Evolutionary conservation across 2,113 vertebrate species (phyloP).

Genomic region (Amphilophus citrinellus): DNA sequence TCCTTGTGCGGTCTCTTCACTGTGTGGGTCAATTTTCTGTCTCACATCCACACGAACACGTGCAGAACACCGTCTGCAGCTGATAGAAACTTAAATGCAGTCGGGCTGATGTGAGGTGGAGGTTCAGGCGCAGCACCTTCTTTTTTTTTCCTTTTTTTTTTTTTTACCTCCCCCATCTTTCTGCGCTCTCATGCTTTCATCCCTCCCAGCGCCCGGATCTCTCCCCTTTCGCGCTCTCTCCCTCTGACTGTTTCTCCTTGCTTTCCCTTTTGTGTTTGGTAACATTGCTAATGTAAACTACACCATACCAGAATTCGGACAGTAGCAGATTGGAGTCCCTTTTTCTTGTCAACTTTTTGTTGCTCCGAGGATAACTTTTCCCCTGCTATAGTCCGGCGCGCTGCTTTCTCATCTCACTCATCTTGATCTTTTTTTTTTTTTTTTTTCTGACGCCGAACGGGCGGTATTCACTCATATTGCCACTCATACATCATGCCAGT

Average conservation of each 20-base stretch:
- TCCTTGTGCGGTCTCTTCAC: slow-evolving; percentile 68
- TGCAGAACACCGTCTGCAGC: slow-evolving; percentile 62
- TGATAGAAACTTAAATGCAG: slow-evolving; percentile 75
- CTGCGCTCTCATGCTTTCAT: slow-evolving; percentile 39
- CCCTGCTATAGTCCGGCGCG: slow-evolving; percentile 18
- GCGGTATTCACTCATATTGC: slow-evolving; percentile 13
- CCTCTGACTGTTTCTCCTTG: slow-evolving; percentile 13
- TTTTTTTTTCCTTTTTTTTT: slow-evolving; percentile 27
- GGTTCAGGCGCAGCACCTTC: slow-evolving; percentile 57
- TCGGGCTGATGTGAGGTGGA: slow-evolving; percentile 65
- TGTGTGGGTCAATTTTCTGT: slow-evolving; percentile 73
- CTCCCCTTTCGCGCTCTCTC: slow-evolving; percentile 32
- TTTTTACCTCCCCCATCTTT: slow-evolving; percentile 12
- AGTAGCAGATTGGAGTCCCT: slow-evolving; percentile 21
- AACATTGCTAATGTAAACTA: slow-evolving; percentile 31
- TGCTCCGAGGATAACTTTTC: slow-evolving; percentile 71
- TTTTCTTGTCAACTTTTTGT: slow-evolving; percentile 63
- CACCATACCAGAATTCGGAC: slow-evolving; percentile 31
- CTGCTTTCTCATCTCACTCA: slow-evolving; percentile 22
- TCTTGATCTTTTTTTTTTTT: neutral
- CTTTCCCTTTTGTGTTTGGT: slow-evolving; percentile 7
- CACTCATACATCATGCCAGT: slow-evolving; percentile 32
- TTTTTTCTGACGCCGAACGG: neutral
- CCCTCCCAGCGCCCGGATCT: slow-evolving; percentile 51
- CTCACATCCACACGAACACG: slow-evolving; percentile 67